Conservation (phyloP, 2,888 invertebrate genomes). For the Rhodophaea formosa region DNA sequence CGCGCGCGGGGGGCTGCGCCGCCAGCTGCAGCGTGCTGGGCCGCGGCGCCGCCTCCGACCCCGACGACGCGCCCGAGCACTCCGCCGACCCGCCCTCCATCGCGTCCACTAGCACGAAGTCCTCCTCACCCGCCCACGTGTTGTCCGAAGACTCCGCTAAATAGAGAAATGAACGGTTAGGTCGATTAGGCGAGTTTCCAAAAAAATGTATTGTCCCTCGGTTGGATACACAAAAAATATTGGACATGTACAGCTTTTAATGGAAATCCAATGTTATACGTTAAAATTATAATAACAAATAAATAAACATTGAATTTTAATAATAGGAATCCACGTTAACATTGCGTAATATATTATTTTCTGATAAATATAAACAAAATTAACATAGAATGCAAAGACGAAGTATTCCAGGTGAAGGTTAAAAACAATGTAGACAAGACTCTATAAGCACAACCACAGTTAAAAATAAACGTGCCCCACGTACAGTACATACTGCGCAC, state of each 20-base stretch:
- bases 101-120: constrained; percentile 91
- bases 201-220: too few relatives aligned
- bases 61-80: constrained; percentile 60
- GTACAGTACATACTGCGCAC: constrained; percentile 7
- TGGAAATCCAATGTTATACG: too few relatives aligned
- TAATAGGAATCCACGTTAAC: background rate
- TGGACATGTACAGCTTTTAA: too few relatives aligned
- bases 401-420: background rate
- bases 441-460: background rate
- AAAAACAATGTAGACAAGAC: background rate
- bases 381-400: background rate
- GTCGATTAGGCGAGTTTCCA: too few relatives aligned
- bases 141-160: constrained; percentile 71
- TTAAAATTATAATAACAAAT: too few relatives aligned
- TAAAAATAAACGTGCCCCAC: background rate
- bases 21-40: constrained; percentile 63
- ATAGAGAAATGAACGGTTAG: background rate
- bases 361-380: background rate
- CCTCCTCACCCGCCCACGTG: constrained; percentile 87
- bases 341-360: background rate
- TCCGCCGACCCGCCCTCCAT: constrained; percentile 81
- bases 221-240: too few relatives aligned
- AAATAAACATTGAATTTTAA: too few relatives aligned
- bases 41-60: constrained; percentile 66
- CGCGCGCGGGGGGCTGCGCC: constrained; percentile 29